Base-by-base conservation (phyloP, 2,113 vertebrate genomes). In the Poeciliopsis turrubarensis region DNA sequence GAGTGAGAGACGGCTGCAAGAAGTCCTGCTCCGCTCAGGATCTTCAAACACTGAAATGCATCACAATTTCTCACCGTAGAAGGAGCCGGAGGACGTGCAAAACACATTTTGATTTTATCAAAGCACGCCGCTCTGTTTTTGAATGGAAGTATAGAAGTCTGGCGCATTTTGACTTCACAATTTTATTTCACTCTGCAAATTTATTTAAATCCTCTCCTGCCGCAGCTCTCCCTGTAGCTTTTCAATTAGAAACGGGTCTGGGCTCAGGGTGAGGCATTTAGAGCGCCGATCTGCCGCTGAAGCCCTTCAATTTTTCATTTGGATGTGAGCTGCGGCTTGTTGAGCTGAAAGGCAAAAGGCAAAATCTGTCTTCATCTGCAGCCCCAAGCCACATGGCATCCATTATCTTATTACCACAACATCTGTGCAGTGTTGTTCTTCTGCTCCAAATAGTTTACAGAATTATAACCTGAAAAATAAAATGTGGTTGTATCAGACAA, bases 1-100 rank as follows among this genome's bases (percentile, higher is more conserved):
- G 77, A 85, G 79, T 74, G 85, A 89, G 12, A 60, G 77, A 89
- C 80, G 78, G 74, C 80, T 73, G 75, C 7, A 41, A 60, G 66
- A 71, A 69, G 51, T 3, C 6, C 39, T 81, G 84, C 71, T 84
- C 30, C 67, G 79, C 77, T 70, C 30, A 4, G 78, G 54, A 37
- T 47, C 3, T 62, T 60, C 14, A 30, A 19, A 10, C 19, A 25
- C 51, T 51, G 1, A 30, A 22, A 5, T 9, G 9, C 51, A 54
- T 54, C 51, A 25, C 51, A 9, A 54, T 19, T 9, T 54, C 51
- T 54, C 51, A 54, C 51, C 22, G 25, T 22, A 54, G 51, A 54
- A 25, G 25, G 8, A 10, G 51, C 51, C 51, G 22, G 10, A 2
- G 51, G 51, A 7, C 11, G 51, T 57, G 15, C 26, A 3, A 51